Conservation (phyloP, 2,888 invertebrate species). For the Melitaea athalia region DNA sequence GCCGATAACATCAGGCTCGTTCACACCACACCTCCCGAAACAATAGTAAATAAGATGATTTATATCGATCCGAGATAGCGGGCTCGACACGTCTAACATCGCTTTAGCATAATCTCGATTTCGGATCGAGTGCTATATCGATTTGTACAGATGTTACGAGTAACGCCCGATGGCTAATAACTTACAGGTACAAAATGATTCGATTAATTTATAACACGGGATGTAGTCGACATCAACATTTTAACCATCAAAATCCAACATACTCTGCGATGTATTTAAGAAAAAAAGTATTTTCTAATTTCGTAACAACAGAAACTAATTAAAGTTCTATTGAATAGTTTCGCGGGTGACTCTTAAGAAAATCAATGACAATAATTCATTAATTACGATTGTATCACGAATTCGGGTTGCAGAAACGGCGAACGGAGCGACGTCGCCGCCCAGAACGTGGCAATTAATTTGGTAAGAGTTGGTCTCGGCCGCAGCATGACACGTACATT, state of each 20-base stretch:
- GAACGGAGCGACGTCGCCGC: conserved; percentile 71
- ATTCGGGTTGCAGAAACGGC: conserved; percentile 51
- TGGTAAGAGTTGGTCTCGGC: conserved; percentile 69
- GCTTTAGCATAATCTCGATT: conserved; percentile 79
- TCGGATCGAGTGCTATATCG: conserved; percentile 74
- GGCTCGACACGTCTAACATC: conserved; percentile 78
- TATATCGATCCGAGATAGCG: conserved; percentile 78
- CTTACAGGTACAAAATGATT: conserved; percentile 14
- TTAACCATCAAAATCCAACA: not conserved
- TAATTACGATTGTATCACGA: conserved; percentile 49
- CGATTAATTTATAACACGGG: not conserved
- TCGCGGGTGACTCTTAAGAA: conserved; percentile 7
- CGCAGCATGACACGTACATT: conserved; percentile 74
- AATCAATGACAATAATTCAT: conserved; percentile 46
- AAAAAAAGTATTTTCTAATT: conserved; percentile 1
- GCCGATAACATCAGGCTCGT: conserved; percentile 75
- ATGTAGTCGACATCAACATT: not conserved
- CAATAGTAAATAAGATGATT: conserved; percentile 83
- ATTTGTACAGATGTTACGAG: conserved; percentile 68
- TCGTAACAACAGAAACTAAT: conserved; percentile 4
- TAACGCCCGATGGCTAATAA: conserved; percentile 34
- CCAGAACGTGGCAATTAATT: conserved; percentile 77
- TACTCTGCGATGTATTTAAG: not conserved
- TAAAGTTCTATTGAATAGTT: conserved; percentile 11
- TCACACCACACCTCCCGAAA: conserved; percentile 82